These are phyloP conservation scores for Smutsia temminckii DNA, from an alignment of 2,797 vertebrate genomes.

Conservation along the genomic window DNA sequence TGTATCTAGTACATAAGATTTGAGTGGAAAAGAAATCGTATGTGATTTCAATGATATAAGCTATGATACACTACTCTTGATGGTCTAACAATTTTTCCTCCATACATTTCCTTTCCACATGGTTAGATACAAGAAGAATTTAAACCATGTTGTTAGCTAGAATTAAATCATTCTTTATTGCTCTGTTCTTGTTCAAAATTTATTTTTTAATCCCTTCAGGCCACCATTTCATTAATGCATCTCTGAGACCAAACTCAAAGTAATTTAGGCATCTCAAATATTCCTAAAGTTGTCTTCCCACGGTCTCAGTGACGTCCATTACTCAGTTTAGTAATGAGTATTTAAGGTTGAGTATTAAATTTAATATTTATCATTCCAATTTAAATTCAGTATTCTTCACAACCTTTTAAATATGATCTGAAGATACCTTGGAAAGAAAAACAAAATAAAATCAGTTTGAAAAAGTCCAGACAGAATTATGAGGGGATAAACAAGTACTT, in stretches of 20 bases:
- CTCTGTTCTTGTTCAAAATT: constrained; percentile 34
- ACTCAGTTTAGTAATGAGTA: not conserved
- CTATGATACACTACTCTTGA: too few species aligned
- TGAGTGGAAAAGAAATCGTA: not conserved
- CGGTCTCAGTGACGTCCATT: constrained; percentile 9
- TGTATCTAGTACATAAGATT: not conserved
- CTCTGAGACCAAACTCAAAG: constrained; percentile 30
- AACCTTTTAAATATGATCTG: constrained; percentile 4
- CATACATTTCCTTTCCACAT: constrained; percentile 15
- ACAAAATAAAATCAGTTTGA: not conserved
- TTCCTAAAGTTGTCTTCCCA: not conserved
- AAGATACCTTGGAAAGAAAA: not conserved
- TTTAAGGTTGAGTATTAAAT: constrained; percentile 5
- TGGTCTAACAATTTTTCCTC: not conserved
- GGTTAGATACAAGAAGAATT: not conserved
- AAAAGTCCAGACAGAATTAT: constrained; percentile 18
- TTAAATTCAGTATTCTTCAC: constrained; percentile 43
- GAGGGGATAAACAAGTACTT: constrained; percentile 17
- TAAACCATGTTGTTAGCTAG: not conserved
- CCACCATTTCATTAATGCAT: constrained; percentile 1
- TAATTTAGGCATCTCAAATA: constrained; percentile 11
- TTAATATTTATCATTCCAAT: constrained; percentile 21
- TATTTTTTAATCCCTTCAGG: constrained; percentile 38
- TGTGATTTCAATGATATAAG: too few species aligned
- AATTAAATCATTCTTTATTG: constrained; percentile 57